Base-by-base conservation (phyloP, 23 tunicate genomes). In the Clavelina lepadiformis region DNA sequence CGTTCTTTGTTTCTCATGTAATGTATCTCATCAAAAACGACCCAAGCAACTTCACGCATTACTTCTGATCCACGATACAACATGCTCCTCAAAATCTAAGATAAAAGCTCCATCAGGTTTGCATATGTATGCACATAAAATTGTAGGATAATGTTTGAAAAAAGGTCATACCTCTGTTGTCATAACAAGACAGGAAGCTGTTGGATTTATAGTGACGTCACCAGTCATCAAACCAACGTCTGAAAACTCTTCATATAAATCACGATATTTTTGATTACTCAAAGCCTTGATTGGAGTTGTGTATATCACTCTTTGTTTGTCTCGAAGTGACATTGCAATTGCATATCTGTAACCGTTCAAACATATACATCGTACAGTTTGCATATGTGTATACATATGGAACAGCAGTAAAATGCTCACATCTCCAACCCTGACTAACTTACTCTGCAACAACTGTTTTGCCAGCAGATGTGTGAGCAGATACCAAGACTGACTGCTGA, bases 191-290 rank as follows among this genome's bases (percentile, higher is more conserved):
- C 98, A 89, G 3, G 98, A 89, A 7, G 98, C 98, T 18, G 98
- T 71, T 3, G 89, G 98, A 65, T 89, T 89, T 30, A 89, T 89
- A 25, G 98, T 89, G 27, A 89, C 98, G 61, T 89, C 98, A 32
- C 98, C 98, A 27, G 98, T 89, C 98, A 89, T 89, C 46, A 89
- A 65, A 45, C 98, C 98, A 2, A 89, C 98, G 51, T 89, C 98
- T 0, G 76, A 66, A 71, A 89, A 89, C 66, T 89, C 98, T 46
- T 81, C 89, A 58, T 65, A 71, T 41, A 89, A 54, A 34, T 89
- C 98, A 25, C 98, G 61, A 62, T 89, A 89, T 38, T 89, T 89
- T 33, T 89, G 98, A 50, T 89, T 89, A 51, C 84, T 75, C 51
- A 89, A 51, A 8, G 98, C 98, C 52, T 89, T 89, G 70, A 89